Base-by-base conservation (phyloP, 1,140 invertebrate species). In the Diachasma alloeum region DNA sequence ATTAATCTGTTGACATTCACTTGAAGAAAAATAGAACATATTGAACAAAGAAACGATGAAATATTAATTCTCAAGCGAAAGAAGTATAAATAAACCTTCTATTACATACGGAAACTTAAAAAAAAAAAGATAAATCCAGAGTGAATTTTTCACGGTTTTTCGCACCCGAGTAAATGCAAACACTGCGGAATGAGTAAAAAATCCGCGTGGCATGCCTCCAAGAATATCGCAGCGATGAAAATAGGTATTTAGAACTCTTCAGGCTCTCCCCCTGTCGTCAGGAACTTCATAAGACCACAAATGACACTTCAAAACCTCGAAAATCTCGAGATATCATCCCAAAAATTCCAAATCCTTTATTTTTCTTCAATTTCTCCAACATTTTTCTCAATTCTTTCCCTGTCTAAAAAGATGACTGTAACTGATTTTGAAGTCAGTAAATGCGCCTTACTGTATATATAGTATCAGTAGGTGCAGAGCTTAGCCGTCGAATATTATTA, bases 191-290 rank as follows among this genome's bases (percentile, higher is more conserved):
- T 3, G 48, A 22, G 19, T 19, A 6, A 6, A 56, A 56, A 19
- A 56, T 10, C n/a, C 15, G 48, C 4, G 9, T 56, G n/a, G 48
- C 82, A 83, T 81, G 79, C 78, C 77, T 83, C 81, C 82, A 67
- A 82, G 81, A 83, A 83, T 83, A 83, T 72, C 48, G n/a, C 81
- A 75, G 42, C 22, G 81, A 81, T 82, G 72, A 67, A 83, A 83
- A 83, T 83, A 83, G 78, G 42, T 63, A 11, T 76, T 79, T 53
- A 31, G 36, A 24, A 68, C 13, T 56, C 46, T 59, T 56, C 46
- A 72, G 53, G 44, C 19, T 56, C 15, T 24, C 17, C 24, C 56
- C 24, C 13, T 17, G 48, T 22, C 6, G 4, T 56, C 48, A 42
- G 48, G 48, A 56, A 22, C 48, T 56, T 56, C 19, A 22, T 56